Base-by-base conservation (phyloP, 2,888 invertebrate species). In the Rugalucina vietnamica region DNA sequence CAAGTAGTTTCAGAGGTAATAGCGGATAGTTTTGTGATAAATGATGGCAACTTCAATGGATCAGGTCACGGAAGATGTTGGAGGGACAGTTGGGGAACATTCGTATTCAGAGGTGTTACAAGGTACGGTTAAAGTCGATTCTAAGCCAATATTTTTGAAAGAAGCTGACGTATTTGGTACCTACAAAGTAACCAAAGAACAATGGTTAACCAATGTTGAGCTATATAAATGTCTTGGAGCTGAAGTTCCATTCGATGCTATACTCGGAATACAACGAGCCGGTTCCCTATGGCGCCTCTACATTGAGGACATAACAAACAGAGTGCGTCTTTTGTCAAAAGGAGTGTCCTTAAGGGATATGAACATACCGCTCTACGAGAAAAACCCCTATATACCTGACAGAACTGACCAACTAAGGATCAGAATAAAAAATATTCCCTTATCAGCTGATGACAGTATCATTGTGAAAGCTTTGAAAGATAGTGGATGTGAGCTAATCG, bases 261-360 rank as follows among this genome's bases (percentile, higher is more conserved):
- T 80, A 2, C 60, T 37, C 10, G 75, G 80, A 4, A 74, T 80
- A 54, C 74, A 80, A 27, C 32, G 80, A 10, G 50, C 75, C 24
- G 36, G 74, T 49, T 27, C n/a, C 29, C 27, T 80, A 65, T 80
- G 80, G 75, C 49, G 75, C 24, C 74, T 75, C n/a, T 80, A 80
- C 32, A 4, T 80, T 10, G 49, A 80, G 14, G 69, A 69, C 32
- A 12, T 27, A 14, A 36, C 36, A 4, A 39, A 39, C 36, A 65
- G 29, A 36, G 32, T 70, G 2, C 4, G 3, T 8, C 24, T 77
- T 1, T 10, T 77, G 1, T 21, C 70, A 1, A 24, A 18, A 24
- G 77, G 70, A 24, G 43, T 70, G 0, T 12, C 74, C 43, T 21
- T 74, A 29, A 14, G 74, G 74, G 74, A 50, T 5, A 74, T 24